Percentiles rank a stretch among this genome's conserved stretches.
Evolutionary conservation across 2,113 vertebrate species (phyloP).

Genomic region (Gavia stellata): DNA sequence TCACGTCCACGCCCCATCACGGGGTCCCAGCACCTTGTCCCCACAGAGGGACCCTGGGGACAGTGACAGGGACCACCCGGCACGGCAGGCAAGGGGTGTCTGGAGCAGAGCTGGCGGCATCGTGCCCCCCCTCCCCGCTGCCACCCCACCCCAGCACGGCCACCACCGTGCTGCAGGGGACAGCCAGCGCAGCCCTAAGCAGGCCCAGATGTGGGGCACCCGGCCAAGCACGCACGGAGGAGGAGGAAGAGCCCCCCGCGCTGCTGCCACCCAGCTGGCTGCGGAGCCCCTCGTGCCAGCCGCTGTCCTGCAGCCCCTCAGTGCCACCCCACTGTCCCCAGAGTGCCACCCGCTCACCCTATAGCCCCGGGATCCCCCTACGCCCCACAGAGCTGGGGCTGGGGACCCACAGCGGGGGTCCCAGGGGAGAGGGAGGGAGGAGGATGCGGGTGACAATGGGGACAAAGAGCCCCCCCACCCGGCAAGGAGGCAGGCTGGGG

Average conservation of each 20-base stretch:
- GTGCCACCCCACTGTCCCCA: neutral
- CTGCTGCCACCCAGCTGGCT: neutral
- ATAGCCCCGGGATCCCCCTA: neutral
- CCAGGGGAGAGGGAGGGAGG: neutral
- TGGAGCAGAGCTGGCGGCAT: neutral
- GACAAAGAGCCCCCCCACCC: neutral
- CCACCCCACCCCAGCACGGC: neutral
- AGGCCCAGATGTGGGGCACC: neutral
- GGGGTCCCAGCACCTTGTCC: neutral
- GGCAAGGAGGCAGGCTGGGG: neutral
- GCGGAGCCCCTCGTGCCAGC: neutral
- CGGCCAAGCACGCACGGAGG: neutral
- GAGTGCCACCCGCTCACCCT: neutral
- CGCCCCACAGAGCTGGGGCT: neutral
- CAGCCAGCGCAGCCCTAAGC: neutral
- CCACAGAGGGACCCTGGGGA: neutral
- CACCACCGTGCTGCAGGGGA: neutral
- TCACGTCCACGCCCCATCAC: rapidly evolving
- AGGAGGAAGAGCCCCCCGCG: neutral
- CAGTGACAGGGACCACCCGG: neutral
- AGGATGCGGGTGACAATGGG: neutral
- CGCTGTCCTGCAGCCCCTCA: neutral
- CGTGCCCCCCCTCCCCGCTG: neutral
- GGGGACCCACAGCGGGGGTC: rapidly evolving
- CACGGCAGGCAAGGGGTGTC: neutral